Conservation (phyloP, 2,797 vertebrate genomes). For the Catharus ustulatus region DNA sequence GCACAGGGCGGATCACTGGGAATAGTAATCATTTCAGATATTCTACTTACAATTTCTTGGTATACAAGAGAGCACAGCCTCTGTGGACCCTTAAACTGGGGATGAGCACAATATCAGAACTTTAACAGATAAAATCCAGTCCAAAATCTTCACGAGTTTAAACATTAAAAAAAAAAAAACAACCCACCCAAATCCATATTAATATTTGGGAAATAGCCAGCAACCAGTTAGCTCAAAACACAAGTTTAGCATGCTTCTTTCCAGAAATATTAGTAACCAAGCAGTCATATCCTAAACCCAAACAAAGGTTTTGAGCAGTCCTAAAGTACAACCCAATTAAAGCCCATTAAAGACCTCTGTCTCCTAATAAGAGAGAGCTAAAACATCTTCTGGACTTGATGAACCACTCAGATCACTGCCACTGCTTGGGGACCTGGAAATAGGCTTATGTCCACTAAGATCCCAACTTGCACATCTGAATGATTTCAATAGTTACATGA, state of each 20-base stretch:
- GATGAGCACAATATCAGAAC: neutral
- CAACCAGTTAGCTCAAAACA: slow-evolving; percentile 1
- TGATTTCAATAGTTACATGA: neutral
- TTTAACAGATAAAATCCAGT: neutral
- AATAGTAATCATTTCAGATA: slow-evolving; percentile 3
- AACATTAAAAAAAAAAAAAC: neutral
- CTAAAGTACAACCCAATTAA: neutral
- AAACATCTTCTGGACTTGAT: neutral
- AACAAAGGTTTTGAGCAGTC: neutral
- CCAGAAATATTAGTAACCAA: neutral
- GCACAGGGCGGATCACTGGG: neutral
- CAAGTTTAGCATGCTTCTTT: neutral
- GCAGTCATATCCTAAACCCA: neutral
- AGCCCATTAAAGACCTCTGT: neutral
- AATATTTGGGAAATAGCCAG: neutral
- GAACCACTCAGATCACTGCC: neutral
- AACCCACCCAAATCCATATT: neutral
- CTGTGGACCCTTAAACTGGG: neutral
- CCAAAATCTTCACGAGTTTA: neutral
- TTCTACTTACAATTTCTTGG: neutral
- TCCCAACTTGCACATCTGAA: neutral
- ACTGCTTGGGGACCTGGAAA: neutral
- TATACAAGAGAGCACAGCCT: neutral
- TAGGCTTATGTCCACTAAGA: neutral
- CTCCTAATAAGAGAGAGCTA: neutral